Percentiles rank a stretch among this genome's conserved stretches.
phyloP scores from a whole-genome alignment of 2,888 invertebrate genomes.

The Nowickia ferox region DNA sequence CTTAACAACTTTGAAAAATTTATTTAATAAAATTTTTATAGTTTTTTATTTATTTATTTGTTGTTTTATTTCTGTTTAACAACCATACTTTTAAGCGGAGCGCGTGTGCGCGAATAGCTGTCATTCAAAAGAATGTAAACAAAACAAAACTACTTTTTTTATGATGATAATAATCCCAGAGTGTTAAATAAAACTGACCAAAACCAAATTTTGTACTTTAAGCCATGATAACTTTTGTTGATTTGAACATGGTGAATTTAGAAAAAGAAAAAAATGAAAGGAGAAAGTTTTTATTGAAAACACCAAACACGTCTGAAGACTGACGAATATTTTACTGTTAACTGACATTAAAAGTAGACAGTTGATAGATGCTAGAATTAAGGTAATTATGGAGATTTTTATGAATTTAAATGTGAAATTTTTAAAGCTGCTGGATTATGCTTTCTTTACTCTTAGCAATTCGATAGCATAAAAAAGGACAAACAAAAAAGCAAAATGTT shows the following conservation, averaged over 20 bases:
- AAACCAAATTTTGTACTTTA: constrained; percentile 26
- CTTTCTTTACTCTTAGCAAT: not conserved
- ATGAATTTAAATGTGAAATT: not conserved
- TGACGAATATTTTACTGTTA: not conserved
- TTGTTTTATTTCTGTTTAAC: not conserved
- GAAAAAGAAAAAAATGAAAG: constrained; percentile 19
- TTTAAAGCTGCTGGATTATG: constrained; percentile 6
- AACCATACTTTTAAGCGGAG: not conserved
- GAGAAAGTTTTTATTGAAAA: constrained; percentile 53
- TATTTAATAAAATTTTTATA: not conserved
- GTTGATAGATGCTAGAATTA: constrained; percentile 49
- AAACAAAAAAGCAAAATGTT: not conserved
- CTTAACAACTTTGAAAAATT: not conserved
- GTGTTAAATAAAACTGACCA: not conserved
- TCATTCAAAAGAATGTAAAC: constrained; percentile 18
- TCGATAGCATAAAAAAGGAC: no score
- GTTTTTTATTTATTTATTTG: no score
- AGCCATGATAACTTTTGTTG: constrained; percentile 10
- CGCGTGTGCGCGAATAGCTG: not conserved
- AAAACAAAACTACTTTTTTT: not conserved
- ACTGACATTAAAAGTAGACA: constrained; percentile 46
- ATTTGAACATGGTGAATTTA: constrained; percentile 14
- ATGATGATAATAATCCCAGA: constrained; percentile 10
- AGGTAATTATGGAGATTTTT: constrained; percentile 25
- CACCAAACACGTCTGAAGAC: not conserved